Evolutionary conservation across 2,888 invertebrate genomes (phyloP).

Genomic region (Sceliomorpha sp.): DNA sequence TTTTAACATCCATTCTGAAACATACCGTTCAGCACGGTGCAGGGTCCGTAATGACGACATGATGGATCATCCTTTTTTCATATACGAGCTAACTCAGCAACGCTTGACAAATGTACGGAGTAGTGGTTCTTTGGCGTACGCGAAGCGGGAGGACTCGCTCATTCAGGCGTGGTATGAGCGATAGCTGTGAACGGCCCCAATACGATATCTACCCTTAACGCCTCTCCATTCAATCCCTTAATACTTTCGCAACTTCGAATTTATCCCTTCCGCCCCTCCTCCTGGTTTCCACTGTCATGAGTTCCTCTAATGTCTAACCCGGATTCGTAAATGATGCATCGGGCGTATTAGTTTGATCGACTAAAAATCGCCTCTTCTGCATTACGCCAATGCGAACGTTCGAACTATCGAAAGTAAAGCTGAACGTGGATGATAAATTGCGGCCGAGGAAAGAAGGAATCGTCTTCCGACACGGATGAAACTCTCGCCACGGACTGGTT

Average conservation of each 20-base stretch:
- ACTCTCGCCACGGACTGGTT: too few species aligned
- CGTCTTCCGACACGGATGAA: not conserved
- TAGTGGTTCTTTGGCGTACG: constrained; percentile 31
- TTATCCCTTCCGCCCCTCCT: constrained; percentile 12
- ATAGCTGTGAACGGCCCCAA: constrained; percentile 57
- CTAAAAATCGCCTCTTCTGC: too few species aligned
- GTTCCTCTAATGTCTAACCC: too few species aligned
- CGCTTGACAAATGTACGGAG: constrained; percentile 47
- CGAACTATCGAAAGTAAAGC: constrained; percentile 3
- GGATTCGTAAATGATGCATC: too few species aligned
- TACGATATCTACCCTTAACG: constrained; percentile 35
- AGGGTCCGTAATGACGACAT: constrained; percentile 68
- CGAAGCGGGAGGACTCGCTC: constrained; percentile 57
- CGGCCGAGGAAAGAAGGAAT: not conserved
- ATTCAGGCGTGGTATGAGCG: constrained; percentile 70
- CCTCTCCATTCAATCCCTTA: constrained; percentile 69
- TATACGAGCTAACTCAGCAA: constrained; percentile 23
- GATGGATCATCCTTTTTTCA: constrained; percentile 68
- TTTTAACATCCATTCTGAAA: constrained; percentile 61
- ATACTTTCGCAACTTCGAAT: constrained; percentile 57
- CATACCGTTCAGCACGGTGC: constrained; percentile 57
- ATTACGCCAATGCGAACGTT: constrained; percentile 36
- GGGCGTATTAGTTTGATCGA: too few species aligned
- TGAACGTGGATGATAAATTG: not conserved
- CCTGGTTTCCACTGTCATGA: too few species aligned